phyloP scores from a whole-genome alignment of 2,888 invertebrate genomes.

The Napeogenes inachia region DNA sequence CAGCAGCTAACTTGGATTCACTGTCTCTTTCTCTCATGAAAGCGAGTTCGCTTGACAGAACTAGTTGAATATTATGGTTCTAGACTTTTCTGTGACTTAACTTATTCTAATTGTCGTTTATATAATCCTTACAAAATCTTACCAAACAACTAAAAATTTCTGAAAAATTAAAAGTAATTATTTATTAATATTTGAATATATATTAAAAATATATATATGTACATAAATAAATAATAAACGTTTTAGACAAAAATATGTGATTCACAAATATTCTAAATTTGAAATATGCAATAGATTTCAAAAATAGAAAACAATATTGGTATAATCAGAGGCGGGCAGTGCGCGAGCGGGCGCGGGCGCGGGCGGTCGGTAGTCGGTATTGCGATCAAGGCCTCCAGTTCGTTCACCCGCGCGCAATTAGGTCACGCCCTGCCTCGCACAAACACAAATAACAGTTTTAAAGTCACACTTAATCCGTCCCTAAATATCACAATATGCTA shows the following conservation, averaged over 20 bases:
- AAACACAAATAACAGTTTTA: conserved; percentile 66
- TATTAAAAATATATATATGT: too few relatives aligned
- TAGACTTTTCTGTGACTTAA: conserved; percentile 39
- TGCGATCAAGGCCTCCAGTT: conserved; percentile 77
- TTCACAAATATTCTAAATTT: too few relatives aligned
- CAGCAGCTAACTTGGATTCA: conserved; percentile 46
- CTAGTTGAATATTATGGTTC: conserved; percentile 44
- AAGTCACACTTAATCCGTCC: conserved; percentile 64
- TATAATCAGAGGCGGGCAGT: conserved; percentile 23
- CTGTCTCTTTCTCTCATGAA: conserved; percentile 60
- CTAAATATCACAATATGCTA: conserved; percentile 58
- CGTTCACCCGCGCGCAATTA: conserved; percentile 72
- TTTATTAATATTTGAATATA: too few relatives aligned
- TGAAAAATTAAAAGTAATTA: too few relatives aligned
- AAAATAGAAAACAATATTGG: conserved; percentile 7
- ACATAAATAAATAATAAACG: too few relatives aligned
- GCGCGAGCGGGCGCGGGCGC: conserved; percentile 34
- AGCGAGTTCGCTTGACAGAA: conserved; percentile 37
- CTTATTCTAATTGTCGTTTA: conserved; percentile 3
- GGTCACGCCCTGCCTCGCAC: conserved; percentile 61
- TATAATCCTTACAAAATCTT: background rate
- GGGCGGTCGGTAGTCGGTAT: conserved; percentile 52
- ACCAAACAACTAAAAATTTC: too few relatives aligned
- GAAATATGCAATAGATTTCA: conserved; percentile 19
- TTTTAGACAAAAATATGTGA: too few relatives aligned